A percentile compares a stretch with the other conserved stretches of the same genome.
These are phyloP conservation scores for Sminthurides aquaticus DNA, from an alignment of 2,888 invertebrate genomes.

Conservation along the genomic window DNA sequence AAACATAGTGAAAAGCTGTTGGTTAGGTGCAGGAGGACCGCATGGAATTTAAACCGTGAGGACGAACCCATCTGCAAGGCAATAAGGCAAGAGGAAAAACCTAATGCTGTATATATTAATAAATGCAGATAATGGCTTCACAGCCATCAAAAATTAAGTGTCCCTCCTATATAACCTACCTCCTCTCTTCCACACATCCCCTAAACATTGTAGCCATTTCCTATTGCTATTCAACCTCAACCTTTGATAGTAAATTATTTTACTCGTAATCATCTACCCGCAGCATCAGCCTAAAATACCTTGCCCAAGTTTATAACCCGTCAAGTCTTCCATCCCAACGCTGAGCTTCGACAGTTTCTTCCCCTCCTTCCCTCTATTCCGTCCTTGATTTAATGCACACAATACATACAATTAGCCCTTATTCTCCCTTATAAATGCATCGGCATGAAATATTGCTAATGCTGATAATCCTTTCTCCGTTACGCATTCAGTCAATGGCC, in stretches of 20 bases:
- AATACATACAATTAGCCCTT: too few relatives aligned
- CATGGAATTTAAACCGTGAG: neutral
- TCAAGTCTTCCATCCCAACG: too few relatives aligned
- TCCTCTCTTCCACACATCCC: neutral
- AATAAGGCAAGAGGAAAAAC: neutral
- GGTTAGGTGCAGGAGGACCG: too few relatives aligned
- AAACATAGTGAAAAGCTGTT: neutral
- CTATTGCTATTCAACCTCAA: too few relatives aligned
- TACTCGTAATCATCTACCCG: neutral
- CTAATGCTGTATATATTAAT: neutral
- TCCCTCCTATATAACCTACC: too few relatives aligned
- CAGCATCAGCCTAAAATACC: neutral
- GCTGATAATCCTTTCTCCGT: too few relatives aligned
- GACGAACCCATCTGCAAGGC: neutral
- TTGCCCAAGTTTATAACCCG: neutral
- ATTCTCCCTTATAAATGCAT: too few relatives aligned
- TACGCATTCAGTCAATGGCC: too few relatives aligned
- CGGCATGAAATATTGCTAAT: too few relatives aligned
- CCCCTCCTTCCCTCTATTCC: too few relatives aligned
- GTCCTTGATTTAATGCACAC: too few relatives aligned
- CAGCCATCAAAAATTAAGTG: constrained; percentile 2
- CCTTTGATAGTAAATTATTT: neutral
- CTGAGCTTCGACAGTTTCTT: too few relatives aligned
- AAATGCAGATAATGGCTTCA: constrained; percentile 7
- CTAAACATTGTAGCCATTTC: neutral